Evolutionary conservation across 2,797 vertebrate species (phyloP).

Genomic region (Enteromius fasciolatus): DNA sequence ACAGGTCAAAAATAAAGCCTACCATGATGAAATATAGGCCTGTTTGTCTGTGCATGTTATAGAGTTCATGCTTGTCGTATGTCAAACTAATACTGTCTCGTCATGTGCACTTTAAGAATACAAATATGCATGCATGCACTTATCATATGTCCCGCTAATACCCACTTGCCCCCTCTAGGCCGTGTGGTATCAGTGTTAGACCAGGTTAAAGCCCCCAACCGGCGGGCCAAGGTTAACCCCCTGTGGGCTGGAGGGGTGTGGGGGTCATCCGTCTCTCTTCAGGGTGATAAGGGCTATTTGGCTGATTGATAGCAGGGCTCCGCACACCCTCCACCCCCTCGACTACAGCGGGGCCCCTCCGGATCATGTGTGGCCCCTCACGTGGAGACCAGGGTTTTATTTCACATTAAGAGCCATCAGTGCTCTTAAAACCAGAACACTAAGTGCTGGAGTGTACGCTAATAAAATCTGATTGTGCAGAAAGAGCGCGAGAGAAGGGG

Average conservation of each 20-base stretch:
- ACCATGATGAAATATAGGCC: constrained; percentile 40
- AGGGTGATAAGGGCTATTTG: constrained; percentile 54
- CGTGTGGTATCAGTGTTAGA: background rate
- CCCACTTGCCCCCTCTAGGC: constrained; percentile 17
- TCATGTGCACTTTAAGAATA: constrained; percentile 57
- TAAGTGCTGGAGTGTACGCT: constrained; percentile 75
- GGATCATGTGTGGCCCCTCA: constrained; percentile 58
- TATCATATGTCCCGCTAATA: constrained; percentile 39
- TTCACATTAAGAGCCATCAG: constrained; percentile 76
- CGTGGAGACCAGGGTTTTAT: constrained; percentile 66
- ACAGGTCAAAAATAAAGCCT: constrained; percentile 53
- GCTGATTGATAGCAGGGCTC: constrained; percentile 58
- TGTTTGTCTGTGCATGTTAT: constrained; percentile 29
- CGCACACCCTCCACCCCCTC: constrained; percentile 15
- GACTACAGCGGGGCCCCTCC: constrained; percentile 47
- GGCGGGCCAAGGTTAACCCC: constrained; percentile 34
- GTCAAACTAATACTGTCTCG: constrained; percentile 64
- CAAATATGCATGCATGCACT: constrained; percentile 40
- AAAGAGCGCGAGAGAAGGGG: constrained; percentile 50
- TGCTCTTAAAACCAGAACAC: constrained; percentile 75
- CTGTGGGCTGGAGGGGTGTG: constrained; percentile 14
- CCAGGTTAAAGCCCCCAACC: background rate
- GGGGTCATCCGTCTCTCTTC: constrained; percentile 47
- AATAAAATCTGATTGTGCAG: constrained; percentile 83
- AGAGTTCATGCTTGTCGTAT: constrained; percentile 49